Evolutionary conservation across 2,888 invertebrate species (phyloP), one percentile per base, ranked within the genome.

Genomic region (Trissolcus brochymenae): DNA sequence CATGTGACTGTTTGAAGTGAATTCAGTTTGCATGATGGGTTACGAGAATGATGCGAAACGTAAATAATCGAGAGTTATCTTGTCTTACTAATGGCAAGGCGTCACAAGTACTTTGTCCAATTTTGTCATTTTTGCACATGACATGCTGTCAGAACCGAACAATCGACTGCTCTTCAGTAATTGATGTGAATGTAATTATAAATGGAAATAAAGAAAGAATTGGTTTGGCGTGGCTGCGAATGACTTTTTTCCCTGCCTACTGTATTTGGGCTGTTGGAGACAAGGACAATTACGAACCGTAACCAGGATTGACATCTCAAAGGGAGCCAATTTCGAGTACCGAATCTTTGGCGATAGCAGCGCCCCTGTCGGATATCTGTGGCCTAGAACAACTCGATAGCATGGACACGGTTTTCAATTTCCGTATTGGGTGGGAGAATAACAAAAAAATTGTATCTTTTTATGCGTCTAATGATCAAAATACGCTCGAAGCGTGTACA

Each of bases 311-410:
- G 76, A 74, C 71, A 65, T 71, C 68, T 76, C 78, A 76, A 80
- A 76, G 80, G 65, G 67, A 75, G 74, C 66, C 81, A 81, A 84
- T 84, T 81, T 82, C 81, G 29, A 59, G 51, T 41, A 6, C 19
- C 73, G 79, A 83, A 84, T 83, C 81, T 82, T 80, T 79, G 79
- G 77, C 61, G 56, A 61, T 49, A n/a, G 21, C 64, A 59, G 16
- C 56, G 61, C 54, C 60, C 51, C 68, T 35, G 25, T 21, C 66
- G 61, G 54, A 68, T 62, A 57, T 68, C 64, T 53, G 53, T 61
- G 73, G 61, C 57, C 29, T 9, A 29, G 29, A 6, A 61, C 51
- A 35, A 55, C 35, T 68, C 64, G 68, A 75, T 70, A 64, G 60
- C 68, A 29, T 29, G 41, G 29, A 29, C 29, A 29, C 29, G 9